Conservation (phyloP, 1,140 invertebrate genomes). For the Holotrichia oblita region DNA sequence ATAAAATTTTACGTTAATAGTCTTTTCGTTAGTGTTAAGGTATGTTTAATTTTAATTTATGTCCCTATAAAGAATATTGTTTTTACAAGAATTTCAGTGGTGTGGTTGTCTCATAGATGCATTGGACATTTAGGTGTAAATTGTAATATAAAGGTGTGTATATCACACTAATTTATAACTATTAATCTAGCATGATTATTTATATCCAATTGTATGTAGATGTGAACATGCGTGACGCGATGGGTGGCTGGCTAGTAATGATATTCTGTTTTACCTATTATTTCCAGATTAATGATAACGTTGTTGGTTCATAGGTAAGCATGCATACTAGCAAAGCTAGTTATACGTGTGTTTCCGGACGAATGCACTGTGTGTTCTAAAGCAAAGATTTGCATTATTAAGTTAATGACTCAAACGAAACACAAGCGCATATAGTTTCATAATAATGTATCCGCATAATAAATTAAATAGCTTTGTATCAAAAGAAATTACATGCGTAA, state of each 20-base stretch:
- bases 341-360: neutral
- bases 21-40: neutral
- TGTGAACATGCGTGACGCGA: constrained; percentile 15
- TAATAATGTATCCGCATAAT: no score
- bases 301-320: neutral
- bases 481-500: no score
- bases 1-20: neutral
- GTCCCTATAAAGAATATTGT: neutral
- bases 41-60: constrained; percentile 9
- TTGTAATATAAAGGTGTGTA: constrained; percentile 13
- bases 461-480: no score
- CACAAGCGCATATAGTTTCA: neutral
- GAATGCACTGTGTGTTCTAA: neutral
- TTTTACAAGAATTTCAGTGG: neutral
- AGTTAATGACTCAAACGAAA: neutral
- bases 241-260: neutral
- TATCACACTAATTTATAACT: neutral
- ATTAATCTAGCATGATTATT: neutral
- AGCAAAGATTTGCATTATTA: constrained; percentile 9
- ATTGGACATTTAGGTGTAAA: neutral
- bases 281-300: constrained; percentile 13
- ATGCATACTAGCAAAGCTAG: neutral
- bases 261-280: constrained; percentile 14
- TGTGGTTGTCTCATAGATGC: neutral
- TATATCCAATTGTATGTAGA: constrained; percentile 9